Evolutionary conservation across 2,113 vertebrate genomes (phyloP).

Genomic region (Alligator mississippiensis): DNA sequence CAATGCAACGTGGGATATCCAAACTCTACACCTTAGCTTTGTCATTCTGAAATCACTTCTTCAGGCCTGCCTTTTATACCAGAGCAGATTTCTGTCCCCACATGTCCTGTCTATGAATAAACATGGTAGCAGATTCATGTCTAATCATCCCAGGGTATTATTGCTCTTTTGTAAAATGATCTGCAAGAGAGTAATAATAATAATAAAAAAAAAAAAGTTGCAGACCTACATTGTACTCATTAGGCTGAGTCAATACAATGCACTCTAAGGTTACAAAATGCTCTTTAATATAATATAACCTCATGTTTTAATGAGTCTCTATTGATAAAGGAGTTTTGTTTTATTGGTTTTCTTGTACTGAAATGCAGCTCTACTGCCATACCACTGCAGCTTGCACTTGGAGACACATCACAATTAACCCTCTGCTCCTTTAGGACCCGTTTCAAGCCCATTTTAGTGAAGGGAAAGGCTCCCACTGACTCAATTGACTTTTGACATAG

Average conservation of each 20-base stretch:
- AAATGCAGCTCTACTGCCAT: background rate
- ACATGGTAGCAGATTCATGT: too few species aligned
- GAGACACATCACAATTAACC: background rate
- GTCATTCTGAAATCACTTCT: background rate
- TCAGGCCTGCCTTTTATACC: background rate
- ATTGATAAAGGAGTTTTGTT: background rate
- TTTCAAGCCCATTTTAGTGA: too few species aligned
- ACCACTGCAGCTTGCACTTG: background rate
- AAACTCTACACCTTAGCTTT: background rate
- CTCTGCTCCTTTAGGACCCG: background rate
- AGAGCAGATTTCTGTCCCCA: too few species aligned
- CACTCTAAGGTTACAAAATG: background rate
- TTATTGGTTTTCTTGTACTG: background rate
- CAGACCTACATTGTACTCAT: background rate
- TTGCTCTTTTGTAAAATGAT: too few species aligned
- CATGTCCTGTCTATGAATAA: too few species aligned
- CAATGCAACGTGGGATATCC: background rate
- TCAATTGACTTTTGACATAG: background rate
- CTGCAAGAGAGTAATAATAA: too few species aligned
- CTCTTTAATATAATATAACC: background rate
- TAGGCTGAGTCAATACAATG: background rate
- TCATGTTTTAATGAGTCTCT: background rate
- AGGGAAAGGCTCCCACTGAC: background rate
- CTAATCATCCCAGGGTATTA: too few species aligned
- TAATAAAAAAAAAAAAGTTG: background rate